phyloP scores from a whole-genome alignment of 2,113 vertebrate genomes.

The Willisornis vidua region DNA sequence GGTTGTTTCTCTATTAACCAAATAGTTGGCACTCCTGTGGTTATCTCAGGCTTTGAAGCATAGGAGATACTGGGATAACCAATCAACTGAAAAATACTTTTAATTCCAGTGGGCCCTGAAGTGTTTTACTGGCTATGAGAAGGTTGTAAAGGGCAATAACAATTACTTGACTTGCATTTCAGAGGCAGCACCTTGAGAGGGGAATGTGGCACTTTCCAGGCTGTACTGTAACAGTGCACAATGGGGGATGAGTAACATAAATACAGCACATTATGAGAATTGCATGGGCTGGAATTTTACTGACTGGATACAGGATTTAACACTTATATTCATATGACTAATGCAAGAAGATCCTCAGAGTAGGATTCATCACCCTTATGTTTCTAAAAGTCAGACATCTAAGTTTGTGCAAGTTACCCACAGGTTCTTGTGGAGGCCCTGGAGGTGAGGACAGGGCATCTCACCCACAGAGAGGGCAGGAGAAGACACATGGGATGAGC shows the following conservation, averaged over 20 bases:
- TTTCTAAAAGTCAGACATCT: not conserved
- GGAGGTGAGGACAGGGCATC: not conserved
- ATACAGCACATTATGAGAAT: not conserved
- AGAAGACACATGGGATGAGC: fast-evolving
- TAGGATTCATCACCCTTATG: not conserved
- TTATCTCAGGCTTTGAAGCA: not conserved
- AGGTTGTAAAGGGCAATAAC: not conserved
- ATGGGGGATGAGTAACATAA: not conserved
- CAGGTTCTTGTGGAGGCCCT: not conserved
- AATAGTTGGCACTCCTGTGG: conserved; percentile 12
- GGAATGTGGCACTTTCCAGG: not conserved
- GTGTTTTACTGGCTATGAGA: not conserved
- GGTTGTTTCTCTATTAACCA: conserved; percentile 61
- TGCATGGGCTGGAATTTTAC: not conserved
- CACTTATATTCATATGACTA: not conserved
- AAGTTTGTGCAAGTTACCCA: not conserved
- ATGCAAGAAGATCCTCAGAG: not conserved
- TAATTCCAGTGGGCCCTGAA: not conserved
- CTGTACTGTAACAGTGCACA: not conserved
- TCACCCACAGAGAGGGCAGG: not conserved
- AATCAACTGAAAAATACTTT: conserved; percentile 34
- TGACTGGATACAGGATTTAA: not conserved
- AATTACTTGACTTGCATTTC: not conserved
- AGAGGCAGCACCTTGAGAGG: not conserved
- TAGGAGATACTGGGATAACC: conserved; percentile 2